These are phyloP conservation scores for Stomatorhinus walkeri DNA, from an alignment of 2,797 vertebrate genomes.

Conservation along the genomic window DNA sequence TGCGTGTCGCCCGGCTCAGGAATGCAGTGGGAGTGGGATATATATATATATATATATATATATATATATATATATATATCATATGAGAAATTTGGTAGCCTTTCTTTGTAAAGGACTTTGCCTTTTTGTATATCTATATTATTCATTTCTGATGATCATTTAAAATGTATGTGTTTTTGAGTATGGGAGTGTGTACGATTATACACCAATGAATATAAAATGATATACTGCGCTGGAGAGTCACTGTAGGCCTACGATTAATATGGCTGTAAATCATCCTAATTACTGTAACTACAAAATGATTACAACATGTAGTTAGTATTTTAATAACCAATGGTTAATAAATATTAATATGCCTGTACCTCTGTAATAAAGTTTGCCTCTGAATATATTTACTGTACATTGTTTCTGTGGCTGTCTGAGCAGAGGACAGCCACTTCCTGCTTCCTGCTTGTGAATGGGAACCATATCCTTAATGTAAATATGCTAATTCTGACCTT, in stretches of 20 bases:
- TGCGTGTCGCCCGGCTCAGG: neutral
- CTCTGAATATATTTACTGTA: neutral
- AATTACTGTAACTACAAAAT: neutral
- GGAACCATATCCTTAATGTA: neutral
- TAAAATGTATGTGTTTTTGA: neutral
- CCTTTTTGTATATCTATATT: neutral
- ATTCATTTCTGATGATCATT: neutral
- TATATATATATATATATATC: neutral
- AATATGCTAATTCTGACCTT: slow-evolving; percentile 11
- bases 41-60: neutral
- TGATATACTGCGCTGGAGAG: neutral
- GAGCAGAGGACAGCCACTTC: neutral
- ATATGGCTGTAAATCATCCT: neutral
- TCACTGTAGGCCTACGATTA: neutral
- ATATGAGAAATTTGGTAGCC: neutral
- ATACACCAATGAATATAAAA: neutral
- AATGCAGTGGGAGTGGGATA: no score
- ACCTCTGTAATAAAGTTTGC: neutral
- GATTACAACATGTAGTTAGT: neutral
- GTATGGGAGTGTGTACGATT: neutral
- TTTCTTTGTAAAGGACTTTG: neutral
- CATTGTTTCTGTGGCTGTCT: neutral
- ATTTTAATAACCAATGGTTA: neutral
- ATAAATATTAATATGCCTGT: neutral
- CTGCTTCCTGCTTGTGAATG: neutral